A percentile compares a stretch with the other conserved stretches of the same genome.
Evolutionary conservation across 2,113 vertebrate genomes (phyloP).

Genomic region (Percina caprodes): DNA sequence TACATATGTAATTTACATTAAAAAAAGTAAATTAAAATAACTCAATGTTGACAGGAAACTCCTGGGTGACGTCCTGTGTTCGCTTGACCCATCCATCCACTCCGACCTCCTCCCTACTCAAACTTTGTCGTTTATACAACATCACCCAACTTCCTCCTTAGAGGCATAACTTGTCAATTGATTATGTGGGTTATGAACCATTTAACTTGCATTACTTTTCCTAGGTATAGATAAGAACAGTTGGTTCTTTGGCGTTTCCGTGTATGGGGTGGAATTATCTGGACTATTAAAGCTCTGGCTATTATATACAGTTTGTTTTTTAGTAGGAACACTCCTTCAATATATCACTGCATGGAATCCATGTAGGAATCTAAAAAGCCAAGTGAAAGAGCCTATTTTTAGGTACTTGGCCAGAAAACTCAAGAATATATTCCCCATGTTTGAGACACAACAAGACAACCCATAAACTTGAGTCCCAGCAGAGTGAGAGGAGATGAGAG

Average conservation of each 20-base stretch:
- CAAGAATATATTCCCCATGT: conserved; percentile 3
- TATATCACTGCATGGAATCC: neutral
- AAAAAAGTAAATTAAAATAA: too few species aligned
- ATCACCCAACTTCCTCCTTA: too few species aligned
- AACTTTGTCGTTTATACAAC: too few species aligned
- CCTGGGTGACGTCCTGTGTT: too few species aligned
- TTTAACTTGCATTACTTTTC: too few species aligned
- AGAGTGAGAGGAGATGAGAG: conserved; percentile 39
- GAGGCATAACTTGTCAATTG: too few species aligned
- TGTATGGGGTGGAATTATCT: neutral
- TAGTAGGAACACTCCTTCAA: neutral
- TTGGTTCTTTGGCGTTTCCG: neutral
- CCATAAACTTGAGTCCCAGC: conserved; percentile 15
- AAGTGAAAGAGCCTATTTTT: conserved; percentile 26
- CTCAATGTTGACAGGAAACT: too few species aligned
- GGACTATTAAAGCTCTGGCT: neutral
- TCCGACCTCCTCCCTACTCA: too few species aligned
- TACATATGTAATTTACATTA: too few species aligned
- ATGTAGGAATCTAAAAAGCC: conserved; percentile 5
- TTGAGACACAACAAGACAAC: conserved; percentile 16
- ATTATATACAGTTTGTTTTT: neutral
- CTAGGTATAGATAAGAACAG: too few species aligned
- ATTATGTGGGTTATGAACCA: too few species aligned
- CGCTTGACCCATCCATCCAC: too few species aligned
- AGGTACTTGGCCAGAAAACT: conserved; percentile 23